Conservation (phyloP, 2,113 vertebrate genomes). For the Gymnogyps californianus region DNA sequence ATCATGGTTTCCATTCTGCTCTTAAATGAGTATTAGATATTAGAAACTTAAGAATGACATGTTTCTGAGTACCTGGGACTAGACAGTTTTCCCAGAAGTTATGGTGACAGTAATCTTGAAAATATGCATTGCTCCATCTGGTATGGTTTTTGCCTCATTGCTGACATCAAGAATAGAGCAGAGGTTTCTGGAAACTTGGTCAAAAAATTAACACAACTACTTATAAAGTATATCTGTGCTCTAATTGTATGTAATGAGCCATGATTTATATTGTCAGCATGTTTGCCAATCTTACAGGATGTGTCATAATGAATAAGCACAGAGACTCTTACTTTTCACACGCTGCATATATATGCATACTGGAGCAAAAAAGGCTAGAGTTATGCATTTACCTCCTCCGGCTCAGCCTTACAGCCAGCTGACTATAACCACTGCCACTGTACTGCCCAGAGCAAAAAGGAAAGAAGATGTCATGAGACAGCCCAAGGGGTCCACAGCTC, state of each 20-base stretch:
- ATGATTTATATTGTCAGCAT: neutral
- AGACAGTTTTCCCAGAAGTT: neutral
- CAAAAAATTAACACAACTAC: neutral
- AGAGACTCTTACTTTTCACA: neutral
- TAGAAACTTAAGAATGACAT: neutral
- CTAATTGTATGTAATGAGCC: neutral
- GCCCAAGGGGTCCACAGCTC: neutral
- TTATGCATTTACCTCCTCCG: neutral
- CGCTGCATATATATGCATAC: accelerated
- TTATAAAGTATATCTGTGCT: neutral
- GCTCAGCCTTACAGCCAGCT: neutral
- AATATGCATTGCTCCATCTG: neutral
- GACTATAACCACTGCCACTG: accelerated
- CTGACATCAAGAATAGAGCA: neutral
- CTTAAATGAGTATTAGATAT: neutral
- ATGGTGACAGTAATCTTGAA: neutral
- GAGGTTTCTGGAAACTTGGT: neutral
- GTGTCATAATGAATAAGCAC: neutral
- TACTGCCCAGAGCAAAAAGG: neutral
- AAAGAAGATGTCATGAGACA: neutral
- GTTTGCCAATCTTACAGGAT: neutral
- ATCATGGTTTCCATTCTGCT: neutral
- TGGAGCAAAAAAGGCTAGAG: neutral
- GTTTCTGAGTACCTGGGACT: neutral
- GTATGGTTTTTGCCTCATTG: neutral